Base-by-base conservation (phyloP, 1,140 invertebrate species). In the Plectrocnemia conspersa region DNA sequence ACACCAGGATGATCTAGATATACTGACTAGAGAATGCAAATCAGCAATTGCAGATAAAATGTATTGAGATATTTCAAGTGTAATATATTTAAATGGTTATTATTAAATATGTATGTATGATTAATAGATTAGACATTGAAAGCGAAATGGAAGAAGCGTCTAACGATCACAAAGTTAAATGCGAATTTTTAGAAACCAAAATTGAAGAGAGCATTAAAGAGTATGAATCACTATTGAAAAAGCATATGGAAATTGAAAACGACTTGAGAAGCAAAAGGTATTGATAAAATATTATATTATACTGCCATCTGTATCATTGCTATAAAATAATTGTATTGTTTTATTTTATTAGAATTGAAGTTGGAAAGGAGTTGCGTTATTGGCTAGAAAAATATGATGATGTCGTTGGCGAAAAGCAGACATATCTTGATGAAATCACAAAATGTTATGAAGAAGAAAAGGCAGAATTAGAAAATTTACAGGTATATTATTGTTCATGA, bases 331-430 rank as follows among this genome's bases (percentile, higher is more conserved):
- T 19, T 19, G 5, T 5, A 44, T 44, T 9, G 9, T 6, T 19
- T 5, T 44, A 27, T 47, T 27, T 27, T 38, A 50, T 19, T 25
- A 77, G 75, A 56, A 68, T 71, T 38, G 75, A 76, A 63, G 71
- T 73, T 4, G 74, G 76, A 48, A 74, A 70, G 0, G 72, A 76
- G 57, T 49, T 77, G 36, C 32, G 72, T 3, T 69, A 69, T 7
- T 73, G 74, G 71, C 61, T 77, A 3, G 68, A 74, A 49, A 74
- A 77, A 35, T 77, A 77, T 44, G 75, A 77, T 56, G 13, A 62
- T 5, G 75, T 76, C 55, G 73, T 77, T 65, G 67, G 66, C 0
- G 69, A 72, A 16, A 76, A 76, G 58, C 75, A 77, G 42, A 52
- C 67, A 0, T 67, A 74, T 24, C 58, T 73, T 0, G 74, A 77